Percentiles rank a stretch among this genome's conserved stretches.
phyloP scores from a whole-genome alignment of 37 sponge, comb jelly and placozoan species.

The Halichondria panicea region DNA sequence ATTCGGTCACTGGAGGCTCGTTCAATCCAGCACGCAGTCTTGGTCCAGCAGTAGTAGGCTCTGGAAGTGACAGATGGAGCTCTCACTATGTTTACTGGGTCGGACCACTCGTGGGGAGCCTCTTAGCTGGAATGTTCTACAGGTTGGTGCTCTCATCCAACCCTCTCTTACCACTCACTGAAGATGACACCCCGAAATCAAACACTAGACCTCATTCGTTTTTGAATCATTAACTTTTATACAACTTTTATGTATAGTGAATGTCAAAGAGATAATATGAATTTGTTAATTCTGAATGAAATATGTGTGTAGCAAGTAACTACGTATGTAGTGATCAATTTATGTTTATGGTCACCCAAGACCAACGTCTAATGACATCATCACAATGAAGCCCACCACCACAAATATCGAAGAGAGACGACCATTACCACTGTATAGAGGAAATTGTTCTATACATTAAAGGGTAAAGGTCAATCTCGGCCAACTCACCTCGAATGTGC shows the following conservation, averaged over 20 bases:
- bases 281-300: neutral
- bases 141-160: slow-evolving; percentile 44
- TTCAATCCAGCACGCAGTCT: slow-evolving; percentile 76
- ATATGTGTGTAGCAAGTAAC: neutral
- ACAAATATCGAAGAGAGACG: slow-evolving; percentile 69
- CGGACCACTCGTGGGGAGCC: slow-evolving; percentile 43
- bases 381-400: slow-evolving; percentile 90
- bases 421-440: slow-evolving; percentile 80
- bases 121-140: slow-evolving; percentile 34
- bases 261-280: neutral
- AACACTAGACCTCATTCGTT: neutral
- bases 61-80: slow-evolving; percentile 15
- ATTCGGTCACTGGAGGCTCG: slow-evolving; percentile 50
- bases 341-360: slow-evolving; percentile 74
- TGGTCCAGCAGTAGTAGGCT: slow-evolving; percentile 57
- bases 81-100: slow-evolving; percentile 71
- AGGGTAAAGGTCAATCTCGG: neutral
- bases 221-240: neutral
- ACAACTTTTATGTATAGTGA: neutral
- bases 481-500: slow-evolving; percentile 58
- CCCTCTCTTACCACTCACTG: slow-evolving; percentile 42
- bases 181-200: neutral
- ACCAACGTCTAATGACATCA: slow-evolving; percentile 98
- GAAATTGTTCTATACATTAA: neutral
- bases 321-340: too few relatives aligned